phyloP scores from a whole-genome alignment of 2,888 invertebrate species.

The Pristionchus mayeri region DNA sequence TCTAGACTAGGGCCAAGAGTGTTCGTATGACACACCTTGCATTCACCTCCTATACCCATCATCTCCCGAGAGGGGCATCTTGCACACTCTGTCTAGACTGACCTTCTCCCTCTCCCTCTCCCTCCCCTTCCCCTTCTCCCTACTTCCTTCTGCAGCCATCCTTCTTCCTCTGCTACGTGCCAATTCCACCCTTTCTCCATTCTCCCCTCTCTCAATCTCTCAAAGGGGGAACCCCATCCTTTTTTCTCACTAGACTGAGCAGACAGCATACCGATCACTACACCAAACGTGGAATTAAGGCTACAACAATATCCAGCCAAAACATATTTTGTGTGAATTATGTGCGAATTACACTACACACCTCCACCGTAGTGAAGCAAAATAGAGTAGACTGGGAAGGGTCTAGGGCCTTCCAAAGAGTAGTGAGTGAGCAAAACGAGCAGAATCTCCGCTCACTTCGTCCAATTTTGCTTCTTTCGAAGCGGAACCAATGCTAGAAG shows the following conservation, averaged over 20 bases:
- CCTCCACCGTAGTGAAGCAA: background rate
- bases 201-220: background rate
- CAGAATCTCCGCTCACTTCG: background rate
- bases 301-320: background rate
- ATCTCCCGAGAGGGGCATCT: too few species aligned
- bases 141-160: background rate
- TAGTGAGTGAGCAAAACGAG: too few species aligned
- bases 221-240: background rate
- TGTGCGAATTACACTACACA: background rate
- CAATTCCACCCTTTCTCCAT: slow-evolving; percentile 16
- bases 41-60: too few species aligned
- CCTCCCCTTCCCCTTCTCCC: background rate
- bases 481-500: too few species aligned
- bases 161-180: background rate
- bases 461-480: background rate
- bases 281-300: background rate
- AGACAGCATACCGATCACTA: background rate
- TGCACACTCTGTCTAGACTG: too few species aligned
- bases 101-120: background rate
- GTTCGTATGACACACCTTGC: too few species aligned
- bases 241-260: background rate
- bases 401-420: background rate
- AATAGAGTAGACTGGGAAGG: background rate
- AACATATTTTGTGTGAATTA: background rate
- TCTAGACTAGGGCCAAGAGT: too few species aligned